These are phyloP conservation scores for Cydia fagiglandana DNA, from an alignment of 1,140 invertebrate genomes.

Conservation along the genomic window DNA sequence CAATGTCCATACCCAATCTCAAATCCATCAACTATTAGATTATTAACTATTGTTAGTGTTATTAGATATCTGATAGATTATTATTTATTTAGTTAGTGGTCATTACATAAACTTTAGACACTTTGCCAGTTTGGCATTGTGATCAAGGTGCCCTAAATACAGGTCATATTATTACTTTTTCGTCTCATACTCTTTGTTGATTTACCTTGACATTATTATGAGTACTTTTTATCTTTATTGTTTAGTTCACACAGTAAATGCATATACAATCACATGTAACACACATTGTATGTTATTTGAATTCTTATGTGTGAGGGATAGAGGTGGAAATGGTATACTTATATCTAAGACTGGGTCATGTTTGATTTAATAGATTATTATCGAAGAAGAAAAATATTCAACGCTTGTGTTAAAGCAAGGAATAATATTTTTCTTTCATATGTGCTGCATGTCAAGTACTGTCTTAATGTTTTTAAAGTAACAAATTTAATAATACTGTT, in stretches of 20 bases:
- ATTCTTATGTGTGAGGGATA: neutral
- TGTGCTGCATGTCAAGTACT: no score
- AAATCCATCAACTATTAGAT: neutral
- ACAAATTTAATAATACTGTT: no score
- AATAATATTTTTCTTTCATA: neutral
- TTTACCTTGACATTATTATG: slow-evolving; percentile 31
- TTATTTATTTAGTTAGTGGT: neutral
- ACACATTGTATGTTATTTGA: neutral
- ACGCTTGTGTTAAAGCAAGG: neutral
- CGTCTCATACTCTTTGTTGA: slow-evolving; percentile 14
- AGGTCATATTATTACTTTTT: slow-evolving; percentile 32
- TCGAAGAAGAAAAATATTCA: neutral
- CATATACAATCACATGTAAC: neutral
- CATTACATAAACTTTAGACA: slow-evolving; percentile 16
- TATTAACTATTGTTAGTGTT: neutral
- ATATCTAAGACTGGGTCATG: neutral
- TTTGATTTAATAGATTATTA: slow-evolving; percentile 3
- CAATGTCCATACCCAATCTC: neutral
- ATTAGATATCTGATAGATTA: neutral
- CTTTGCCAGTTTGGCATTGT: slow-evolving; percentile 27
- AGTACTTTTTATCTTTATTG: slow-evolving; percentile 21
- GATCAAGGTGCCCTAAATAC: slow-evolving; percentile 28
- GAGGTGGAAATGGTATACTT: neutral
- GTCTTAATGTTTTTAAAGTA: no score
- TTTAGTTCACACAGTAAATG: neutral